Conservation (phyloP, 2,888 invertebrate genomes). For the Plagodis dolabraria region DNA sequence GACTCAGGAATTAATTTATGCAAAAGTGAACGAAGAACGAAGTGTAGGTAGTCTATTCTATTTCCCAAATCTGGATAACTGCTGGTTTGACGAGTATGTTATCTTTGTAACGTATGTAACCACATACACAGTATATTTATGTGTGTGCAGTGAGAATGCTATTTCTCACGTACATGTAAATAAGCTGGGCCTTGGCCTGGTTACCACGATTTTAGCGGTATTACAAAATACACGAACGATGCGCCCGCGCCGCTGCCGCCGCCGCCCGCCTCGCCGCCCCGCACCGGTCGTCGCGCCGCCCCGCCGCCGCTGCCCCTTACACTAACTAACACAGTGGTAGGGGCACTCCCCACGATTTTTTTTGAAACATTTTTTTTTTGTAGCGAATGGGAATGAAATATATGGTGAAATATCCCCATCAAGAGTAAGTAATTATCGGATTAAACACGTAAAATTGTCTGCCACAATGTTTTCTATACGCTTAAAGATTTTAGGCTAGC, state of each 20-base stretch:
- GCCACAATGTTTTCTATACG: too few species aligned
- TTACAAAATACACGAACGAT: constrained; percentile 78
- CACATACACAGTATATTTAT: constrained; percentile 19
- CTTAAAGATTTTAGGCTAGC: too few species aligned
- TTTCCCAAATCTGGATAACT: constrained; percentile 1
- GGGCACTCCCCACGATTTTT: neutral
- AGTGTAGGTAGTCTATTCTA: neutral
- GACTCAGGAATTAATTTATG: too few species aligned
- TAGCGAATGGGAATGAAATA: neutral
- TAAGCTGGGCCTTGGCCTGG: constrained; percentile 79
- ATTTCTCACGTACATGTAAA: constrained; percentile 83
- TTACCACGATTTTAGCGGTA: constrained; percentile 83
- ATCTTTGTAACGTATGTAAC: constrained; percentile 22
- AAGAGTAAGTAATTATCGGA: too few species aligned
- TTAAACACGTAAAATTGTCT: too few species aligned
- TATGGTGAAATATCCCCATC: too few species aligned
- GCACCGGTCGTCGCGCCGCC: neutral
- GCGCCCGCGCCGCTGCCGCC: constrained; percentile 36
- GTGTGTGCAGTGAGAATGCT: constrained; percentile 52
- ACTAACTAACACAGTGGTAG: neutral
- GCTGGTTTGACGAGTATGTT: constrained; percentile 20
- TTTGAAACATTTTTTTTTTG: neutral
- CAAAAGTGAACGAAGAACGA: too few species aligned
- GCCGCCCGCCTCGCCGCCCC: constrained; percentile 34
- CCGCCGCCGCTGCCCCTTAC: neutral